Percentiles rank a stretch among this genome's conserved stretches.
These are phyloP conservation scores for Hirudo medicinalis DNA, from an alignment of 1,140 invertebrate species.

Conservation along the genomic window DNA sequence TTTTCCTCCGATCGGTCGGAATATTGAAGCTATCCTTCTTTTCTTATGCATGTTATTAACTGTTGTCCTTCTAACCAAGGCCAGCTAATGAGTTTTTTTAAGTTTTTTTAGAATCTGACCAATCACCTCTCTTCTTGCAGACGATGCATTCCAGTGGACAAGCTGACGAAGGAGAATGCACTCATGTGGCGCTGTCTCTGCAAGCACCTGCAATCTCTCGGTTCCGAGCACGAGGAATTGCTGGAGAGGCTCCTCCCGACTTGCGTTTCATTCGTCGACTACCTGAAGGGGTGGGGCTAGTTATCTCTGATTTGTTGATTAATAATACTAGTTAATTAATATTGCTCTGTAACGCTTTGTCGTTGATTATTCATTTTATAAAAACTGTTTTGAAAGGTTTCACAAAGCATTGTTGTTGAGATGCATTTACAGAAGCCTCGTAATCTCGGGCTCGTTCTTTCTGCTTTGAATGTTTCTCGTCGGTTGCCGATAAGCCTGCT, in stretches of 20 bases:
- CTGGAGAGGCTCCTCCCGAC: slow-evolving; percentile 40
- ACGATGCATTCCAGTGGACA: slow-evolving; percentile 43
- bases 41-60: neutral
- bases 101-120: neutral
- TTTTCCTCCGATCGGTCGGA: too few species aligned
- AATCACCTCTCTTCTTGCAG: slow-evolving; percentile 22
- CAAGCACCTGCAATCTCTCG: slow-evolving; percentile 28
- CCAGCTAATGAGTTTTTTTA: too few species aligned
- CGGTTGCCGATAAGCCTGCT: too few species aligned
- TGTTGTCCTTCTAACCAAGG: neutral
- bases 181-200: slow-evolving; percentile 52
- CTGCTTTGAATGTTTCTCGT: too few species aligned
- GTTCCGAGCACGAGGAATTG: slow-evolving; percentile 33
- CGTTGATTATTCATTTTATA: too few species aligned
- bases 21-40: too few species aligned
- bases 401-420: too few species aligned
- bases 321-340: too few species aligned
- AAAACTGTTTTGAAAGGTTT: too few species aligned
- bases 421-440: too few species aligned
- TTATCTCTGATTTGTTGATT: too few species aligned
- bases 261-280: slow-evolving; percentile 16
- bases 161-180: slow-evolving; percentile 44
- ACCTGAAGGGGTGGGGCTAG: slow-evolving; percentile 18
- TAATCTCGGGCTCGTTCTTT: too few species aligned
- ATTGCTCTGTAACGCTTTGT: neutral